These are phyloP conservation scores for Penaeus indicus DNA, from an alignment of 1,140 invertebrate species.

Conservation along the genomic window DNA sequence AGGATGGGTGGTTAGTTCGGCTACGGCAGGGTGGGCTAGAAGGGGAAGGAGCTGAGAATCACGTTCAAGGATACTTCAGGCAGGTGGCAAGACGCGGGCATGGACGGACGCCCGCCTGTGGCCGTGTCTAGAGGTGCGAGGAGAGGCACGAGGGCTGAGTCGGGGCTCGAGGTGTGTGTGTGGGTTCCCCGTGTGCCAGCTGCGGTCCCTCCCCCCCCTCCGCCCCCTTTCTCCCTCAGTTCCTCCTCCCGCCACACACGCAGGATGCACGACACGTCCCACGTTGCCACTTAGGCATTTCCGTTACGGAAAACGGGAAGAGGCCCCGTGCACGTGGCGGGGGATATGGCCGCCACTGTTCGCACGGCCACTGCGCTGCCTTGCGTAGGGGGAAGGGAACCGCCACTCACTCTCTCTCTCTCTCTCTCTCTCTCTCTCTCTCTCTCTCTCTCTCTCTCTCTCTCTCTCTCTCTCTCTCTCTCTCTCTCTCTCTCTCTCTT, in stretches of 20 bases:
- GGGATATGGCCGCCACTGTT: too few species aligned
- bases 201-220: constrained; percentile 2
- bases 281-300: constrained; percentile 47
- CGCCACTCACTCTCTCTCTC: not conserved
- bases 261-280: constrained; percentile 26
- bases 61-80: too few species aligned
- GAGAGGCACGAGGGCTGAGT: not conserved
- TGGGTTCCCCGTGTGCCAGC: constrained; percentile 30
- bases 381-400: not conserved
- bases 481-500: constrained; percentile 34
- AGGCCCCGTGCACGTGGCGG: not conserved
- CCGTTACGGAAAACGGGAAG: constrained; percentile 19
- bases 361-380: too few species aligned
- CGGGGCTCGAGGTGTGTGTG: not conserved
- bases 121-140: not conserved
- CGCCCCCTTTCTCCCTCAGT: not conserved
- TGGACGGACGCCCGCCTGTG: not conserved
- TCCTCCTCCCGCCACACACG: not conserved
- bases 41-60: too few species aligned
- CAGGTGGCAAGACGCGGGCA: too few species aligned
- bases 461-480: constrained; percentile 33
- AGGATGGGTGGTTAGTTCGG: too few species aligned
- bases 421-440: not conserved
- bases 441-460: constrained; percentile 6
- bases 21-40: too few species aligned